Conservation (phyloP, 2,888 invertebrate genomes). For the Melolontha melolontha region DNA sequence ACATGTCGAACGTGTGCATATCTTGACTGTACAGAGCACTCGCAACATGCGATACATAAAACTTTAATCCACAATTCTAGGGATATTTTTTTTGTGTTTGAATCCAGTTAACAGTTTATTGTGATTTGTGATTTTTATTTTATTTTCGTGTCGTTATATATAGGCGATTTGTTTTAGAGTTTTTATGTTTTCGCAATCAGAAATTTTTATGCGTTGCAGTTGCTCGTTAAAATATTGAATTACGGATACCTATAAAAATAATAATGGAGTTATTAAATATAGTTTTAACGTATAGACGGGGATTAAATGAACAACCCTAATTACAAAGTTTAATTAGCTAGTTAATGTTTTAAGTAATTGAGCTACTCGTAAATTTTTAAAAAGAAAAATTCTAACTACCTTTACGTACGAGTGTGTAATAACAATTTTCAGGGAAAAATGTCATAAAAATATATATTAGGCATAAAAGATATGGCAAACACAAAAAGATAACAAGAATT, state of each 20-base stretch:
- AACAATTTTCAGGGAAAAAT: too few species aligned
- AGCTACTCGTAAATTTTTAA: too few species aligned
- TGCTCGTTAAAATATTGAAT: neutral
- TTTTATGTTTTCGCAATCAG: slow-evolving; percentile 10
- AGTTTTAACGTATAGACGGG: too few species aligned
- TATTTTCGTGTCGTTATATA: slow-evolving; percentile 10
- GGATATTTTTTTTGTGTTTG: slow-evolving; percentile 5
- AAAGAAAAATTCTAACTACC: too few species aligned
- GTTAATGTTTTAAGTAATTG: too few species aligned
- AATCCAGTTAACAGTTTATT: slow-evolving; percentile 26
- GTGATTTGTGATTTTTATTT: slow-evolving; percentile 30
- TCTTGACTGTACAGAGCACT: slow-evolving; percentile 13
- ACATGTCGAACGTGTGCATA: slow-evolving; percentile 13
- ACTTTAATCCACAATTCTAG: slow-evolving; percentile 21
- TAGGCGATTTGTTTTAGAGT: neutral
- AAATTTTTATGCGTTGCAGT: slow-evolving; percentile 8
- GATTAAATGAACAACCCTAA: too few species aligned
- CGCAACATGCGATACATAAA: slow-evolving; percentile 23
- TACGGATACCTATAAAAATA: slow-evolving; percentile 7
- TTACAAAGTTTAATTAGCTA: too few species aligned
- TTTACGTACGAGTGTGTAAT: too few species aligned
- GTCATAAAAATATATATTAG: too few species aligned
- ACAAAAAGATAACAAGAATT: too few species aligned
- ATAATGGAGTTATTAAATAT: slow-evolving; percentile 14
- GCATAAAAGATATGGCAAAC: too few species aligned